Evolutionary conservation across 2,797 vertebrate genomes (phyloP).

Genomic region (Gila robusta): DNA sequence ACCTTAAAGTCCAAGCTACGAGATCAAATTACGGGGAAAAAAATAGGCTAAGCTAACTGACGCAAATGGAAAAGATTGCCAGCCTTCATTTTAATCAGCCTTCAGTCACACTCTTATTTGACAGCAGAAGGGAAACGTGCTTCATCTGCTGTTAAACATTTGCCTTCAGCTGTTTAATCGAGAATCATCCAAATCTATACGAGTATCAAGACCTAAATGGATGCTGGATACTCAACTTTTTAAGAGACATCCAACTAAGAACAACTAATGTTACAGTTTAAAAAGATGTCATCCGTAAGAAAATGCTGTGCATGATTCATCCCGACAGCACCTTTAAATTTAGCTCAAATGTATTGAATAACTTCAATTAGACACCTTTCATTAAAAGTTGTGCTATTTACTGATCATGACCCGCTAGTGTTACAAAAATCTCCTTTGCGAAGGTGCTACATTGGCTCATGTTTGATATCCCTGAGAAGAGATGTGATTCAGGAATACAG

Average conservation of each 20-base stretch:
- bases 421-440: conserved; percentile 37
- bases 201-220: conserved; percentile 12
- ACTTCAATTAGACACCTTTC: conserved; percentile 22
- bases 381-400: conserved; percentile 50
- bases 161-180: not conserved
- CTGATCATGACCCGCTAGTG: conserved; percentile 18
- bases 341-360: conserved; percentile 2
- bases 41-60: conserved; percentile 66
- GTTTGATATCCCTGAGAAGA: conserved; percentile 64
- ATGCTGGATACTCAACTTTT: not conserved
- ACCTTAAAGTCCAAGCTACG: conserved; percentile 94
- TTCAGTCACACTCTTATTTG: conserved; percentile 26
- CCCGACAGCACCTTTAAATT: conserved; percentile 24
- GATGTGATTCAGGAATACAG: conserved; percentile 61
- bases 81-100: conserved; percentile 77
- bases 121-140: conserved; percentile 26
- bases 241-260: conserved; percentile 13
- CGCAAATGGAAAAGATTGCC: conserved; percentile 70
- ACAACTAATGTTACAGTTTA: conserved; percentile 5
- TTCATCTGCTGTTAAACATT: conserved; percentile 28
- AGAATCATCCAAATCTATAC: not conserved
- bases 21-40: conserved; percentile 78
- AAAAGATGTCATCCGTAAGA: conserved; percentile 6
- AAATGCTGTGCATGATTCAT: conserved; percentile 20
- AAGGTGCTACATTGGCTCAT: conserved; percentile 46